These are phyloP conservation scores for Tetranychus truncatus DNA, from an alignment of 2,888 invertebrate genomes.

Conservation along the genomic window DNA sequence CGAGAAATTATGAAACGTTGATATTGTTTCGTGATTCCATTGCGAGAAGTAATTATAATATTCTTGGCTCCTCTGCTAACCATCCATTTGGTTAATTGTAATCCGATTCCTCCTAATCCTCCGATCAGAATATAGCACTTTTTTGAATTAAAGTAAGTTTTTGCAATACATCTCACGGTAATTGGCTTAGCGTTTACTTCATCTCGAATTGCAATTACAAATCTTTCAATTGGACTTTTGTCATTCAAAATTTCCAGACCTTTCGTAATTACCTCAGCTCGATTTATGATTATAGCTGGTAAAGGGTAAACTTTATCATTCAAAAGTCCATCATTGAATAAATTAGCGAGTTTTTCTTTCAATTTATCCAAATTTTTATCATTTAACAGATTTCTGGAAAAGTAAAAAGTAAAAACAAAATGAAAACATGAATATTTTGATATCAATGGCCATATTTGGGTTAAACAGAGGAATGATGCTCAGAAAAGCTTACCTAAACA, in stretches of 20 bases:
- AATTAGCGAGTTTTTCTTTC: neutral
- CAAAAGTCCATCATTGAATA: neutral
- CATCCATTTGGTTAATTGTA: conserved; percentile 79
- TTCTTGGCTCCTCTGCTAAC: conserved; percentile 63
- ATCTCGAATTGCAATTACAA: conserved; percentile 5
- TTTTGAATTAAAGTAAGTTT: conserved; percentile 48
- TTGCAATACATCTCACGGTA: conserved; percentile 40
- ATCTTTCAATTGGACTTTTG: neutral
- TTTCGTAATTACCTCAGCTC: neutral
- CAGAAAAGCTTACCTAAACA: neutral
- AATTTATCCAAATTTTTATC: neutral
- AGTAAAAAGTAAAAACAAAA: neutral
- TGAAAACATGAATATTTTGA: neutral
- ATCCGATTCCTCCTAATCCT: conserved; percentile 86
- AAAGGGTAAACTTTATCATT: neutral
- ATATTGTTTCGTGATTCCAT: conserved; percentile 76
- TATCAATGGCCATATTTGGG: too few relatives aligned
- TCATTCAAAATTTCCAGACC: neutral
- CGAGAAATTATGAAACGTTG: conserved; percentile 54
- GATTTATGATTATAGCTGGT: neutral
- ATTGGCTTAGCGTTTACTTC: neutral
- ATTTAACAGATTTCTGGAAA: neutral
- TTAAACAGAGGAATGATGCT: neutral
- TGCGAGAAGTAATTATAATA: conserved; percentile 67
- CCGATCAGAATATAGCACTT: conserved; percentile 40